These are phyloP conservation scores for Colinus virginianus DNA, from an alignment of 2,113 vertebrate genomes.

Conservation along the genomic window DNA sequence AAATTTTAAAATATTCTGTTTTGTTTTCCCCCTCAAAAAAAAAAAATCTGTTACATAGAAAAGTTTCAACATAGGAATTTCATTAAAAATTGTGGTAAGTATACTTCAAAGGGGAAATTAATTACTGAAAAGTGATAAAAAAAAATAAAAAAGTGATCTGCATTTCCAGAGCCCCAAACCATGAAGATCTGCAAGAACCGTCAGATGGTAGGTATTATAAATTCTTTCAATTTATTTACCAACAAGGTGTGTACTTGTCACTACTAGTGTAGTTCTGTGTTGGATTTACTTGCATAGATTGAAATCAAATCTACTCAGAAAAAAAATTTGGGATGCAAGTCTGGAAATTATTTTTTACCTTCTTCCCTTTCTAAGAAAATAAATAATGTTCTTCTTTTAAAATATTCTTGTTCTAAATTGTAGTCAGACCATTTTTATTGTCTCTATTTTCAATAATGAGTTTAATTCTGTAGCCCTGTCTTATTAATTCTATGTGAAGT, in stretches of 20 bases:
- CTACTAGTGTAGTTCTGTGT: neutral
- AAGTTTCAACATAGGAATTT: conserved; percentile 17
- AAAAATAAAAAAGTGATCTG: neutral
- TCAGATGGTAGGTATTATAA: neutral
- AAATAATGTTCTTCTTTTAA: neutral
- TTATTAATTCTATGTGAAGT: neutral
- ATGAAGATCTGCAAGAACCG: neutral
- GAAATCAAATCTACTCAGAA: neutral
- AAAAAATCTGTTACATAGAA: neutral
- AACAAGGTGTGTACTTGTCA: neutral
- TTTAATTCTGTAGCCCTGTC: neutral
- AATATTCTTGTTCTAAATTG: neutral
- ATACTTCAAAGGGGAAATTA: neutral
- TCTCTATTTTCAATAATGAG: neutral
- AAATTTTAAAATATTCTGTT: conserved; percentile 8
- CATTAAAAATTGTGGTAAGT: neutral
- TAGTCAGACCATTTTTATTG: neutral
- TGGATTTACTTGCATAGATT: neutral
- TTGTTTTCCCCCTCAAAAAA: neutral
- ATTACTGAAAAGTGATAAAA: neutral
- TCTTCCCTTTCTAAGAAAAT: neutral
- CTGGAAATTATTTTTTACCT: neutral
- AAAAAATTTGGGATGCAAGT: neutral
- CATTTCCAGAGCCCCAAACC: neutral
- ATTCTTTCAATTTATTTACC: neutral